phyloP scores from a whole-genome alignment of 2,797 vertebrate genomes.

The Mastacembelus armatus region DNA sequence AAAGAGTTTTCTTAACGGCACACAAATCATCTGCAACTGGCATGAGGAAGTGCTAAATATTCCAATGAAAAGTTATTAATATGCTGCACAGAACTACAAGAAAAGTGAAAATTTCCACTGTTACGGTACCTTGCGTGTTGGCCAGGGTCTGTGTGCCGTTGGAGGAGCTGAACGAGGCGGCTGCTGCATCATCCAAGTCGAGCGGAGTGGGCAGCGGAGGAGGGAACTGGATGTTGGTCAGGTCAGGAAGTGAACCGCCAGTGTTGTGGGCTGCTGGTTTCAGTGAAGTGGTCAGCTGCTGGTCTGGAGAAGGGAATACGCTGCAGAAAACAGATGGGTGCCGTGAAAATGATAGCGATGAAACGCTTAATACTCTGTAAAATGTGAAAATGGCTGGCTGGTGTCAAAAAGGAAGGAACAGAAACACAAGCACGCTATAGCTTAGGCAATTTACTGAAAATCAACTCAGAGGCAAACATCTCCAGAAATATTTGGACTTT shows the following conservation, averaged over 20 bases:
- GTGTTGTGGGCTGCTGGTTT: constrained; percentile 92
- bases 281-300: constrained; percentile 87
- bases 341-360: background rate
- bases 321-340: constrained; percentile 71
- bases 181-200: constrained; percentile 90
- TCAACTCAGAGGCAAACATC: constrained; percentile 27
- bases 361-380: background rate
- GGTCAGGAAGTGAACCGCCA: constrained; percentile 95
- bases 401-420: background rate
- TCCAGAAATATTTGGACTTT: constrained; percentile 43
- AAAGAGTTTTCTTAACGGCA: constrained; percentile 40
- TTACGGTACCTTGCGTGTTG: constrained; percentile 85
- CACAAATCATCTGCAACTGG: constrained; percentile 15
- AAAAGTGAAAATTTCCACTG: background rate
- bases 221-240: constrained; percentile 97
- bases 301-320: constrained; percentile 94
- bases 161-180: constrained; percentile 84
- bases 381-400: constrained; percentile 1
- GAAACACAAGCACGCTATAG: constrained; percentile 8
- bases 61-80: background rate
- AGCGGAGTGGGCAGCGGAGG: constrained; percentile 93
- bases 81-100: background rate
- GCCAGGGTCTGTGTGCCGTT: constrained; percentile 87
- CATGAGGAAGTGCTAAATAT: constrained; percentile 7
- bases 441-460: constrained; percentile 9